Evolutionary conservation across 2,113 vertebrate species (phyloP).

Genomic region (Bubalus kerabau): DNA sequence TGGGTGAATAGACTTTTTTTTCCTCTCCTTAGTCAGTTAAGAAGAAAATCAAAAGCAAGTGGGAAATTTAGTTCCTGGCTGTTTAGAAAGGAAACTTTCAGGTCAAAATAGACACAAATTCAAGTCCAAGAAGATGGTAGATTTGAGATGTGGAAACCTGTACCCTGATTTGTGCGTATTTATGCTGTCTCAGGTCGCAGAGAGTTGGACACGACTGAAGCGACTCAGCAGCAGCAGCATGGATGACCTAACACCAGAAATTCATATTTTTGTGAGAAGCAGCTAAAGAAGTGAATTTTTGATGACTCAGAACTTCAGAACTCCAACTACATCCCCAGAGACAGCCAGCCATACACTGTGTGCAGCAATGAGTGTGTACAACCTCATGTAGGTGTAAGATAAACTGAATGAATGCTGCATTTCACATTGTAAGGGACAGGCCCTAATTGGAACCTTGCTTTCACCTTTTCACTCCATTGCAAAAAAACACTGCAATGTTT

Average conservation of each 20-base stretch:
- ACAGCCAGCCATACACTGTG: not conserved
- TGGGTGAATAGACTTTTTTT: conserved; percentile 6
- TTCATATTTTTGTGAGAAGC: not conserved
- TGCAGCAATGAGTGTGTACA: not conserved
- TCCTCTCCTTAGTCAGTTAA: not conserved
- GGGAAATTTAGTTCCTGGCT: not conserved
- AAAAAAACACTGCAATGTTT: conserved; percentile 40
- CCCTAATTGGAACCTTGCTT: not conserved
- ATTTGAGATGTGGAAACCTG: not conserved
- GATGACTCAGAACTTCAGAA: not conserved
- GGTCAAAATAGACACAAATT: not conserved
- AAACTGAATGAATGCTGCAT: not conserved
- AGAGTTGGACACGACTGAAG: too few species aligned
- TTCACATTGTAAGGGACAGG: conserved; percentile 7
- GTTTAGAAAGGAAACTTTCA: not conserved
- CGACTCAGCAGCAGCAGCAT: too few species aligned
- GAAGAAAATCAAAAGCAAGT: not conserved
- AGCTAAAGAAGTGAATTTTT: not conserved
- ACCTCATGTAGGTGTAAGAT: not conserved
- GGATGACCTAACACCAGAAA: not conserved
- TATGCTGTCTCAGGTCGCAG: not conserved
- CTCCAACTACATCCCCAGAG: not conserved
- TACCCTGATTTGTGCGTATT: not conserved
- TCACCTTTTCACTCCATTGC: not conserved
- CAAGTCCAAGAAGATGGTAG: not conserved